Evolutionary conservation across 2,113 vertebrate species (phyloP).

Genomic region (Ochotona princeps): DNA sequence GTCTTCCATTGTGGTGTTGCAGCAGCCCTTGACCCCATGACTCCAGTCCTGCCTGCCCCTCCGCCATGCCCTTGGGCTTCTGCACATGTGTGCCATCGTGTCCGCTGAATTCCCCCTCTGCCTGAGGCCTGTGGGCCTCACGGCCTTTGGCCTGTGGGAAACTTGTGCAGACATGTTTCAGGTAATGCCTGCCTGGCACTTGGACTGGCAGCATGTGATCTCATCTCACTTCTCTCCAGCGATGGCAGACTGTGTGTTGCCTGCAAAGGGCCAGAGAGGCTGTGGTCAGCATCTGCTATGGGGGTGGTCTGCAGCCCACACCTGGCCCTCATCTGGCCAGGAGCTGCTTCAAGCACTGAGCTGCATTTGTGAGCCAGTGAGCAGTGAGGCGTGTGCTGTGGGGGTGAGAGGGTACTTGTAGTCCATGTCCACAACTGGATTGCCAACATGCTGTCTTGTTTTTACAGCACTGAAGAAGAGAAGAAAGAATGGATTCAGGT

Average conservation of each 20-base stretch:
- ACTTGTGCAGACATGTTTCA: no score
- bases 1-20: not conserved
- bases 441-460: constrained; percentile 65
- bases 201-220: not conserved
- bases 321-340: no score
- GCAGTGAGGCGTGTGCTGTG: not conserved
- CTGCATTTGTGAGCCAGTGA: not conserved
- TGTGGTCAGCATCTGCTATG: not conserved
- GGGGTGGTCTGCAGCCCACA: not conserved
- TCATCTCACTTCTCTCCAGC: not conserved
- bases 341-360: not conserved
- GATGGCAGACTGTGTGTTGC: not conserved
- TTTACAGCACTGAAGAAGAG: constrained; percentile 95
- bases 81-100: fast-evolving
- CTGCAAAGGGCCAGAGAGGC: not conserved
- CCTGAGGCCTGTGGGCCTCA: no score
- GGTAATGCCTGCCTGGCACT: not conserved
- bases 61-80: not conserved
- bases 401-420: not conserved
- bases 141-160: no score
- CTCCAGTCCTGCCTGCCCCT: no score
- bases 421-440: not conserved
- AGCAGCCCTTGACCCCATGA: no score
- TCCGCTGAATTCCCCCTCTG: not conserved
- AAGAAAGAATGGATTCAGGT: constrained; percentile 98